These are phyloP conservation scores for Lomographa bimaculata DNA, from an alignment of 2,888 invertebrate genomes.

Conservation along the genomic window DNA sequence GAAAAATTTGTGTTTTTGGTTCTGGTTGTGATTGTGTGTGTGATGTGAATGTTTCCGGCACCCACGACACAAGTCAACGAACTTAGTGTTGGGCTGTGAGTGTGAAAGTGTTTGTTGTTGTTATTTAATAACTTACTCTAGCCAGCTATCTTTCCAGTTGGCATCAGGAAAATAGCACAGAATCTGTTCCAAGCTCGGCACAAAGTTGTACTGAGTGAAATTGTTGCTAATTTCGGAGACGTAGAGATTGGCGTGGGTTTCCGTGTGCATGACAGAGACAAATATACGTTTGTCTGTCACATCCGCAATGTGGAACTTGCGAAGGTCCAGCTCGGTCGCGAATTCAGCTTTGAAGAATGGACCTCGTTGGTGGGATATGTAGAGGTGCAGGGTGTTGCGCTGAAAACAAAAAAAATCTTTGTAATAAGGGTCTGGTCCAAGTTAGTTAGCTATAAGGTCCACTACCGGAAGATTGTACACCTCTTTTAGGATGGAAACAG, in stretches of 20 bases:
- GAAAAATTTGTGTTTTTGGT: no score
- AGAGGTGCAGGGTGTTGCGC: conserved; percentile 85
- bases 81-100: no score
- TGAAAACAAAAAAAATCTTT: conserved; percentile 42
- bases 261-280: conserved; percentile 91
- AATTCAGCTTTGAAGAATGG: conserved; percentile 89
- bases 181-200: conserved; percentile 90
- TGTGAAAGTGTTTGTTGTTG: no score
- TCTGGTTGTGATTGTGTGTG: no score
- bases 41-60: no score
- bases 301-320: conserved; percentile 92
- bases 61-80: no score
- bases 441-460: no score
- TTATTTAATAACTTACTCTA: conserved; percentile 87
- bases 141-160: conserved; percentile 92
- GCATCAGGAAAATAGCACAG: conserved; percentile 93
- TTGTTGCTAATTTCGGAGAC: conserved; percentile 88
- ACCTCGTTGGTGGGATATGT: conserved; percentile 89
- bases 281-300: conserved; percentile 91
- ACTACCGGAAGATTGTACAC: no score
- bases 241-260: conserved; percentile 89
- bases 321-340: conserved; percentile 85
- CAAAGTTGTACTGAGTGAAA: conserved; percentile 87
- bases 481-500: no score
- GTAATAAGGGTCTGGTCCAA: no score